Evolutionary conservation across 2,888 invertebrate species (phyloP).

Genomic region (Perizoma affinitatum): DNA sequence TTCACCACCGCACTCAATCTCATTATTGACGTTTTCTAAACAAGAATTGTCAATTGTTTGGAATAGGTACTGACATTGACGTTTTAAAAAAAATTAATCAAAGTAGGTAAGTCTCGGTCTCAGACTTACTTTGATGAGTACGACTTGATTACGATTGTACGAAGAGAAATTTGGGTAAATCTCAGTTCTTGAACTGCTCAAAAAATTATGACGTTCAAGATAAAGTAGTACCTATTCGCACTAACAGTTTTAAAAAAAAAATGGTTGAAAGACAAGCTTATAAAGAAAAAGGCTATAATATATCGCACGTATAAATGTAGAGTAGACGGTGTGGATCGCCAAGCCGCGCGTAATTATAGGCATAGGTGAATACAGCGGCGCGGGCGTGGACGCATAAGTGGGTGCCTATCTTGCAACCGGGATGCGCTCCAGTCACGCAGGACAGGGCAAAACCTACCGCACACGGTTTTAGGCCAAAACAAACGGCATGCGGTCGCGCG

Average conservation of each 20-base stretch:
- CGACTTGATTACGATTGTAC: too few species aligned
- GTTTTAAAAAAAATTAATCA: too few species aligned
- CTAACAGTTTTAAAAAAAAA: background rate
- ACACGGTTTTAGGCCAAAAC: constrained; percentile 70
- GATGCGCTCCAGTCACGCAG: constrained; percentile 28
- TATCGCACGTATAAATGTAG: constrained; percentile 24
- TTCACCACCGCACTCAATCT: too few species aligned
- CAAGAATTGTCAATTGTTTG: too few species aligned
- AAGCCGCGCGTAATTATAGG: constrained; percentile 37
- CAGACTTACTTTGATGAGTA: too few species aligned
- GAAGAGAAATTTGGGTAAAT: too few species aligned
- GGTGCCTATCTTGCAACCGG: constrained; percentile 25
- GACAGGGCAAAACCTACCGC: constrained; percentile 35
- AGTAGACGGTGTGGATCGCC: constrained; percentile 29
- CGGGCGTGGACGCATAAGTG: constrained; percentile 22
- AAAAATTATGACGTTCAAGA: background rate
- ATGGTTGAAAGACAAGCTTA: background rate
- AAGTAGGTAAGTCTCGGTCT: too few species aligned
- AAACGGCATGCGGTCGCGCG: constrained; percentile 82
- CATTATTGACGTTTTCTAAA: background rate
- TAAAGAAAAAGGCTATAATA: constrained; percentile 11
- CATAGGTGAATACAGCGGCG: constrained; percentile 26
- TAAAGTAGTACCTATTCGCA: background rate
- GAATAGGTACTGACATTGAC: too few species aligned
- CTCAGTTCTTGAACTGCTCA: too few species aligned